Evolutionary conservation across 2,888 invertebrate genomes (phyloP).

Genomic region (Tetramorium bicarinatum): DNA sequence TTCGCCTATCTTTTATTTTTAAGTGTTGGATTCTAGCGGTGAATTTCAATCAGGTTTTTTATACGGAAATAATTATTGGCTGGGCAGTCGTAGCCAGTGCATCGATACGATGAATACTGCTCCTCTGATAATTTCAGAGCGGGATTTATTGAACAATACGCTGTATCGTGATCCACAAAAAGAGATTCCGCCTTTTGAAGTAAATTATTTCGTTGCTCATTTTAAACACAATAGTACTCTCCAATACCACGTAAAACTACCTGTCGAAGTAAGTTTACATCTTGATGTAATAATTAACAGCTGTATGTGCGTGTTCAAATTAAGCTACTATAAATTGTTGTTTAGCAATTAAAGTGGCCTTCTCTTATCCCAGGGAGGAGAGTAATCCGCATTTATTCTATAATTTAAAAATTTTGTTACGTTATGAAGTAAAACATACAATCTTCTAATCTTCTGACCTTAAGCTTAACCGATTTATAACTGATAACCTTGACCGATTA

Average conservation of each 20-base stretch:
- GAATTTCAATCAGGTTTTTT: conserved; percentile 87
- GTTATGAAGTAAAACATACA: too few species aligned
- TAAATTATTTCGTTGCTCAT: conserved; percentile 84
- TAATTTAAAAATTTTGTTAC: too few species aligned
- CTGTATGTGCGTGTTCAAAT: too few species aligned
- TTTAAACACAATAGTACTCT: conserved; percentile 86
- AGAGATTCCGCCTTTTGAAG: conserved; percentile 85
- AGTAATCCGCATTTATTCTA: too few species aligned
- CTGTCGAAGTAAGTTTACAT: conserved; percentile 81
- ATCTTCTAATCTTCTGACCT: too few species aligned
- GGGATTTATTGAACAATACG: conserved; percentile 77
- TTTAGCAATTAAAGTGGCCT: too few species aligned
- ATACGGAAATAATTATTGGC: conserved; percentile 89
- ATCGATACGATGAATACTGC: conserved; percentile 82
- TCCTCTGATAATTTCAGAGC: conserved; percentile 78
- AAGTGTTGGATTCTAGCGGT: conserved; percentile 89
- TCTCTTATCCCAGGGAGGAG: too few species aligned
- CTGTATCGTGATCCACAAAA: conserved; percentile 77
- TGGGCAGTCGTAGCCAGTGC: conserved; percentile 88
- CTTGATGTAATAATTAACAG: too few species aligned
- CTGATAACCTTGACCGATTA: too few species aligned
- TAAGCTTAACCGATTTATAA: too few species aligned
- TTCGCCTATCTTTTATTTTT: conserved; percentile 29
- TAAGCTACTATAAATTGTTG: too few species aligned
- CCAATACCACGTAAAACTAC: conserved; percentile 85